phyloP scores from a whole-genome alignment of 1,140 invertebrate species.

The Batillaria attramentaria region DNA sequence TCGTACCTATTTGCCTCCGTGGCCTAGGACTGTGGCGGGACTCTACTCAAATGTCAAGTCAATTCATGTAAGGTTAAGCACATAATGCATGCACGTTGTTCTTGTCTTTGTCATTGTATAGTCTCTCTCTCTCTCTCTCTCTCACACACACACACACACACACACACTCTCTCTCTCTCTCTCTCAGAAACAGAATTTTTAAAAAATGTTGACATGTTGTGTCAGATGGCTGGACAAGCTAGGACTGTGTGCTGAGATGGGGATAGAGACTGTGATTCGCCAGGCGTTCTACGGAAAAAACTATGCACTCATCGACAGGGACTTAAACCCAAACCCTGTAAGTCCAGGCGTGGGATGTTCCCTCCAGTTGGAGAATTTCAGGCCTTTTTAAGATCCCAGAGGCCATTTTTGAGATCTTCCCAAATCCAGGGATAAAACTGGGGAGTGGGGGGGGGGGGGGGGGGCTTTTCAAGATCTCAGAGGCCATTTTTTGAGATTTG shows the following conservation, averaged over 20 bases:
- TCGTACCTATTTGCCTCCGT: too few relatives aligned
- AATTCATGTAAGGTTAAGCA: too few relatives aligned
- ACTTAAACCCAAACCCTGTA: slow-evolving; percentile 45
- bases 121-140: too few relatives aligned
- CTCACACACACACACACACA: too few relatives aligned
- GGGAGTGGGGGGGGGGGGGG: neutral
- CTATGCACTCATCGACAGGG: slow-evolving; percentile 78
- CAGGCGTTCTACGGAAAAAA: slow-evolving; percentile 80
- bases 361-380: neutral
- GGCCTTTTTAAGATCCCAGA: too few relatives aligned
- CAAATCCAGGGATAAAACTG: neutral
- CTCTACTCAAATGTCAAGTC: too few relatives aligned
- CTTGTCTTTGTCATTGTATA: too few relatives aligned
- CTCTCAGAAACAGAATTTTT: neutral
- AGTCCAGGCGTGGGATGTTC: neutral
- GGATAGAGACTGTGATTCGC: slow-evolving; percentile 79
- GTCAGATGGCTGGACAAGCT: slow-evolving; percentile 85
- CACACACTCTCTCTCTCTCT: neutral
- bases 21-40: too few relatives aligned
- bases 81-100: too few relatives aligned
- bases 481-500: neutral
- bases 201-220: neutral
- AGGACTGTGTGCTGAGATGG: slow-evolving; percentile 78
- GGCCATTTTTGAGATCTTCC: neutral
- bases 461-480: neutral